Evolutionary conservation across 2,888 invertebrate genomes (phyloP), one percentile per base, ranked within the genome.

Genomic region (Pediacus dermestoides): DNA sequence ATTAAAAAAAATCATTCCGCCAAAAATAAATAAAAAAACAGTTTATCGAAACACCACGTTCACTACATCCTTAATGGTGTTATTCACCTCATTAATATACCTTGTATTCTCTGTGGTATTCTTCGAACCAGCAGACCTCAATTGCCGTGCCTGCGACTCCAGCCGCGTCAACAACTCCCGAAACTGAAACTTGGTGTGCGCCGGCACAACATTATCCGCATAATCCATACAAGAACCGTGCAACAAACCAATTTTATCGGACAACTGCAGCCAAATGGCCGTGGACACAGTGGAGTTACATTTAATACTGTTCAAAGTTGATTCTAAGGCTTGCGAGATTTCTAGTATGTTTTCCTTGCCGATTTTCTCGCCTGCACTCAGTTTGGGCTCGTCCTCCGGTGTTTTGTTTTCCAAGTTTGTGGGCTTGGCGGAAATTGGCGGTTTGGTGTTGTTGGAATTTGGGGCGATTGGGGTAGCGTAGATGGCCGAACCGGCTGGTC

Each of bases 161-260:
- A 87, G 73, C 28, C 82, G 74, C 2, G 79, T 78, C 14, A 86
- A 74, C 44, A 86, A 67, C 66, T 87, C 84, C 25, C 88, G 81
- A 63, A 90, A 86, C 57, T 91, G 87, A 68, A 93, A 91, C 61
- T 92, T 86, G 32, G 86, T 82, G 63, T 91, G 89, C 10, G 90
- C 88, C 7, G 89, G 85, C 58, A 88, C 82, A 9, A 77, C 74
- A 41, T 78, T 79, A 54, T 93, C 93, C 9, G 88, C 87, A 59
- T 88, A 89, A 52, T 83, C 82, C 57, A 83, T 79, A 70, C 92
- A 93, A 50, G 85, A 82, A 11, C 82, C 81, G 60, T 90, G 87
- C 57, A 94, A 76, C 50, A 85, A 76, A 53, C 88, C 85, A 32
- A 88, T 79, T 64, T 86, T 85, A 59, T 88, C 88, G 8, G 86